Evolutionary conservation across 2,888 invertebrate species (phyloP), one percentile per base, ranked within the genome.

Genomic region (Cremastinae sp.): DNA sequence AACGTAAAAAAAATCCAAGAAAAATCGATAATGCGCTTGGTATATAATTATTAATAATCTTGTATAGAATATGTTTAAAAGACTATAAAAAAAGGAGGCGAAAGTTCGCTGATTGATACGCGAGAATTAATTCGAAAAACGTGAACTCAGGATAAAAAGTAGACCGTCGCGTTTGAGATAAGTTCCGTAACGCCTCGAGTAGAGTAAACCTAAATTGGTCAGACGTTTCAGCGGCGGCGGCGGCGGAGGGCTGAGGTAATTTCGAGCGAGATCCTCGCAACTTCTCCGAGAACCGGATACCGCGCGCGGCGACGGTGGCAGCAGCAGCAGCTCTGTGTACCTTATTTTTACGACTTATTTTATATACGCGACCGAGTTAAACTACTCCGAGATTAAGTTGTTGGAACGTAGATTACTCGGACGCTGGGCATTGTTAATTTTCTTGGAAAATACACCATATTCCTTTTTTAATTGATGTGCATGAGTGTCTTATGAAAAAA

Each of bases 341-440:
- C 16, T 45, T 18, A 20, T 59, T 41, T 74, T 61, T 62, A 14
- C 38, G 14, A 20, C 22, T 49, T 45, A 59, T 36, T 68, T 62
- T 62, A 18, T n/a, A n/a, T n/a, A n/a, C 61, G 20, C 22, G 61
- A 62, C 34, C 2, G 34, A 74, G 68, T 74, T 62, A 68, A 22
- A 4, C 12, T 61, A 74, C 49, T n/a, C n/a, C n/a, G 20, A 47
- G 54, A 62, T 74, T 74, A 62, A 74, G 61, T 54, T 43, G 54
- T 61, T 41, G 12, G 54, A 38, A n/a, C 54, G 22, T 7, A 47
- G 41, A 47, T 68, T 16, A 34, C 58, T 65, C 59, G 14, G 68
- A 49, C 61, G 18, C 9, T 45, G 53, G 14, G 38, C n/a, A n/a
- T n/a, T 16, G 45, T 12, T 49, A 36, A 18, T 8, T 53, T 5